Evolutionary conservation across 1,140 invertebrate species (phyloP).

Genomic region (Pogonus chalceus): DNA sequence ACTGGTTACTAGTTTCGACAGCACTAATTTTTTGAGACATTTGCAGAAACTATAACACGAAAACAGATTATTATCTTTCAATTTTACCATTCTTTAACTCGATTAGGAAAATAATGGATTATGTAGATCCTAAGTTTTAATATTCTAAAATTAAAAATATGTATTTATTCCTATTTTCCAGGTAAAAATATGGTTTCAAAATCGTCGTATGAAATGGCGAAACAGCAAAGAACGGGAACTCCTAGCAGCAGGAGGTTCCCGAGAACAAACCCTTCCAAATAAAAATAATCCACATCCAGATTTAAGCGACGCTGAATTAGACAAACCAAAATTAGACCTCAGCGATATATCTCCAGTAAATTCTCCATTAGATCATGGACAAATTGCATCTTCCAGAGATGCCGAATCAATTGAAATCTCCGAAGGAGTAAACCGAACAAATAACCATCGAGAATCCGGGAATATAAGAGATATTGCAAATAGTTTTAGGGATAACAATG

Average conservation of each 20-base stretch:
- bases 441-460: not conserved
- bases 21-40: too few relatives aligned
- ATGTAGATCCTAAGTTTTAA: too few relatives aligned
- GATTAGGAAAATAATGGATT: too few relatives aligned
- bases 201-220: constrained; percentile 91
- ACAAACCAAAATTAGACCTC: constrained; percentile 55
- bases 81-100: too few relatives aligned
- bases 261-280: constrained; percentile 90
- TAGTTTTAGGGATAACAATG: not conserved
- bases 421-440: constrained; percentile 1
- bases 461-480: not conserved
- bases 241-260: constrained; percentile 79
- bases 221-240: constrained; percentile 95
- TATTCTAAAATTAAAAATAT: not conserved
- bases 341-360: constrained; percentile 33
- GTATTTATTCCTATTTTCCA: constrained; percentile 40
- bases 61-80: too few relatives aligned
- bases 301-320: constrained; percentile 78
- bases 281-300: constrained; percentile 97
- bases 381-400: constrained; percentile 11
- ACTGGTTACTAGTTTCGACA: too few relatives aligned
- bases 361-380: constrained; percentile 29
- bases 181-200: constrained; percentile 97
- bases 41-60: too few relatives aligned
- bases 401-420: not conserved